phyloP scores from a whole-genome alignment of 2,113 vertebrate species.

The Atherinomorus stipes region DNA sequence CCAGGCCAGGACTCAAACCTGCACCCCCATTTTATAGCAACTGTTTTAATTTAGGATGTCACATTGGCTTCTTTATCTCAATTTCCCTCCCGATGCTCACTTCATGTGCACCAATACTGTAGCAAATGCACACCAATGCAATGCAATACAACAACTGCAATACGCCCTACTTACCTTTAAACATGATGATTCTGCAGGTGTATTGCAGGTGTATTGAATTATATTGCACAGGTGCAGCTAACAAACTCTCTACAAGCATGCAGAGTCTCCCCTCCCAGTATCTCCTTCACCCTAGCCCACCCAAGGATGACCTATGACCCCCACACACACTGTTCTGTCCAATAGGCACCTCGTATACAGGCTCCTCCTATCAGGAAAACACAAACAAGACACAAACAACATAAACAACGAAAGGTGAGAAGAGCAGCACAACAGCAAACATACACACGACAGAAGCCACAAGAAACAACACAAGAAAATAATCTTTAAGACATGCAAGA shows the following conservation, averaged over 20 bases:
- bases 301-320: conserved; percentile 49
- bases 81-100: conserved; percentile 41
- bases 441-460: background rate
- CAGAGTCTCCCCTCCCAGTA: conserved; percentile 20
- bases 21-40: too few species aligned
- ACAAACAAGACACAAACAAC: conserved; percentile 63
- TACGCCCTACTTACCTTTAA: background rate
- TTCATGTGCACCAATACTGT: background rate
- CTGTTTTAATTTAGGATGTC: background rate
- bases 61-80: conserved; percentile 6
- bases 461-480: background rate
- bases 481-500: conserved; percentile 7
- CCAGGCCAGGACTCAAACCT: too few species aligned
- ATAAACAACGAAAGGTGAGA: conserved; percentile 70
- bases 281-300: conserved; percentile 28
- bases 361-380: conserved; percentile 81
- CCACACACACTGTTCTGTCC: conserved; percentile 41
- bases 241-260: conserved; percentile 55
- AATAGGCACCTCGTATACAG: conserved; percentile 83
- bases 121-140: conserved; percentile 1
- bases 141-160: conserved; percentile 6
- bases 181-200: background rate
- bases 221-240: background rate
- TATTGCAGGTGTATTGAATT: conserved; percentile 9
- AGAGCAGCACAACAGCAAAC: conserved; percentile 34